phyloP scores from a whole-genome alignment of 2,113 vertebrate species.

The Taurulus bubalis region DNA sequence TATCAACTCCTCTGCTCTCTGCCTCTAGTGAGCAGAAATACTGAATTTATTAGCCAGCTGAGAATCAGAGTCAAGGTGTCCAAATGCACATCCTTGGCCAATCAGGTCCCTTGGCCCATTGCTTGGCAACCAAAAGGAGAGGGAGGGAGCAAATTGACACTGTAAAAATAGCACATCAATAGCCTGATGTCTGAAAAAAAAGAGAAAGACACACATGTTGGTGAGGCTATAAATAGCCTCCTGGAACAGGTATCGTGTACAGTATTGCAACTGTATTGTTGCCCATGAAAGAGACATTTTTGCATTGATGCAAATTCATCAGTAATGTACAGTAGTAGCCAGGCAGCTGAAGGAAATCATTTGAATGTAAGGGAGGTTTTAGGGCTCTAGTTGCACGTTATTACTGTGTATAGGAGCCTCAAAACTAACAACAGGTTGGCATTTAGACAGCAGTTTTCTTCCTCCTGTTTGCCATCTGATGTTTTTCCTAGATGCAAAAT shows the following conservation, averaged over 20 bases:
- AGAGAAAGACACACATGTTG: constrained; percentile 82
- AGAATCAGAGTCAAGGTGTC: constrained; percentile 65
- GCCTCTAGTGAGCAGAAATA: constrained; percentile 32
- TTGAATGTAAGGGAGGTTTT: constrained; percentile 50
- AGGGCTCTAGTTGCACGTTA: not conserved
- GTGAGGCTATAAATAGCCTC: constrained; percentile 91
- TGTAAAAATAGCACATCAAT: constrained; percentile 86
- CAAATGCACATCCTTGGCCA: constrained; percentile 71
- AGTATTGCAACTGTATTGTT: constrained; percentile 85
- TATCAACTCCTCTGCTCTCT: constrained; percentile 7
- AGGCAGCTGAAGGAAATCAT: constrained; percentile 10
- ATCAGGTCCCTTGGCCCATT: constrained; percentile 66
- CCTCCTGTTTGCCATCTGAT: constrained; percentile 12
- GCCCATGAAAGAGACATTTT: constrained; percentile 74
- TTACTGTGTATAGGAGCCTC: not conserved
- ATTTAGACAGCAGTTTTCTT: not conserved
- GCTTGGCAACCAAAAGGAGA: constrained; percentile 75
- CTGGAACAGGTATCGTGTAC: constrained; percentile 83
- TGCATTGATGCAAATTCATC: constrained; percentile 69
- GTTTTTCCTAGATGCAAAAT: constrained; percentile 43
- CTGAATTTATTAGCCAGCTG: constrained; percentile 60
- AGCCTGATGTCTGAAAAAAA: constrained; percentile 88
- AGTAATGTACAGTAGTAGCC: constrained; percentile 1
- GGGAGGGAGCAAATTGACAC: constrained; percentile 80
- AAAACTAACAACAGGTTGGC: constrained; percentile 23